Evolutionary conservation across 2,113 vertebrate genomes (phyloP).

Genomic region (Brachypteracias leptosomus): DNA sequence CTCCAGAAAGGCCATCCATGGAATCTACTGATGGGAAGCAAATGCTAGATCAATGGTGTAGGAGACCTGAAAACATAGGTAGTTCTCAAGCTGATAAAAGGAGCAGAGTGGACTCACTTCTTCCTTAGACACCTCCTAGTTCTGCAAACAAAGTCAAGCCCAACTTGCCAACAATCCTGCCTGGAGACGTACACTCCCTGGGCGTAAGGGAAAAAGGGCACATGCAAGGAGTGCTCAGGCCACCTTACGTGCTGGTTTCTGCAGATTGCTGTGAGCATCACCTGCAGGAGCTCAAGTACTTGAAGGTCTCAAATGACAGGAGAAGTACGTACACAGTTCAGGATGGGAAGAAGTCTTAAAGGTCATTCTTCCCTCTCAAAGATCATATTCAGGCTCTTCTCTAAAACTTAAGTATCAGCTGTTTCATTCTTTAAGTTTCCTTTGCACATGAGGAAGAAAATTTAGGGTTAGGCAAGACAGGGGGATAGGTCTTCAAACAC

Average conservation of each 20-base stretch:
- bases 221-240: rapidly evolving
- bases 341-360: not conserved
- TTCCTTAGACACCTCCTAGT: not conserved
- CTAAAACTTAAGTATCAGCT: not conserved
- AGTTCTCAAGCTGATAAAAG: not conserved
- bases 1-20: not conserved
- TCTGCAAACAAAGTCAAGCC: not conserved
- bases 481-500: not conserved
- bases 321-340: not conserved
- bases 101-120: not conserved
- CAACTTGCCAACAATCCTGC: not conserved
- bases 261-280: not conserved
- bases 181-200: not conserved
- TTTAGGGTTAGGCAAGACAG: not conserved
- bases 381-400: not conserved
- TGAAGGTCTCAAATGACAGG: not conserved
- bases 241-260: rapidly evolving
- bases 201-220: not conserved
- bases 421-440: not conserved
- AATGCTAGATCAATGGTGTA: not conserved
- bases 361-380: not conserved
- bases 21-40: not conserved
- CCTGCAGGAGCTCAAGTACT: not conserved
- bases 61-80: rapidly evolving
- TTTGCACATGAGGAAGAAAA: not conserved